Base-by-base conservation (phyloP, 2,888 invertebrate genomes). In the Ethmia dodecea region DNA sequence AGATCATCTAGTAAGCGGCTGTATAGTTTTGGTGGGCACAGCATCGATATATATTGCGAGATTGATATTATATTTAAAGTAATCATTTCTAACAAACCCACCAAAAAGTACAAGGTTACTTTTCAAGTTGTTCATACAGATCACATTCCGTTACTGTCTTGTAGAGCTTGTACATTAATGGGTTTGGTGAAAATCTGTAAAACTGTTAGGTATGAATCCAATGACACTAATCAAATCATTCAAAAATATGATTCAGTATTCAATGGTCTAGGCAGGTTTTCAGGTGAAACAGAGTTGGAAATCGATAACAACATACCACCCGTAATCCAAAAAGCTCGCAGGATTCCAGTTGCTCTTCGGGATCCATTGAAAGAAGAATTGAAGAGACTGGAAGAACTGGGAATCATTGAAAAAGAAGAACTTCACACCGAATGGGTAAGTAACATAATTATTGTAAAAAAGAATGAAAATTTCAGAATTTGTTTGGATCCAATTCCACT, bases 401-500 rank as follows among this genome's bases (percentile, higher is more conserved):
- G 34, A 1, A 39, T 45, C 6, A 45, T 45, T 14, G 31, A 14
- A 3, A 37, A 37, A n/a, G 37, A 37, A 22, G 22, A 13, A 9
- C 14, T 13, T 1, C 35, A 41, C 14, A 38, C 38, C 12, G 41
- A 41, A 13, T 37, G 38, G 35, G 37, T 40, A 33, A 30, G 22
- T 15, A 38, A 38, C 11, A 35, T 33, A 12, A 15, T 35, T 29
- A 33, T 41, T 15, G 28, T 39, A 8, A 31, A 33, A 28, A 36
- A 28, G 18, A 31, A 28, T 10, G 26, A 31, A 8, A 34, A 29
- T 3, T 33, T 36, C 8, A 36, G 43, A 36, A 30, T 40, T 26
- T 46, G 46, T 28, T 27, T 46, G 8, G 46, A 46, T 27, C 43
- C 46, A 6, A 37, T 35, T 10, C 40, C 40, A 10, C 28, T 43